Conservation (phyloP, 2,113 vertebrate species). For the Misgurnus anguillicaudatus region DNA sequence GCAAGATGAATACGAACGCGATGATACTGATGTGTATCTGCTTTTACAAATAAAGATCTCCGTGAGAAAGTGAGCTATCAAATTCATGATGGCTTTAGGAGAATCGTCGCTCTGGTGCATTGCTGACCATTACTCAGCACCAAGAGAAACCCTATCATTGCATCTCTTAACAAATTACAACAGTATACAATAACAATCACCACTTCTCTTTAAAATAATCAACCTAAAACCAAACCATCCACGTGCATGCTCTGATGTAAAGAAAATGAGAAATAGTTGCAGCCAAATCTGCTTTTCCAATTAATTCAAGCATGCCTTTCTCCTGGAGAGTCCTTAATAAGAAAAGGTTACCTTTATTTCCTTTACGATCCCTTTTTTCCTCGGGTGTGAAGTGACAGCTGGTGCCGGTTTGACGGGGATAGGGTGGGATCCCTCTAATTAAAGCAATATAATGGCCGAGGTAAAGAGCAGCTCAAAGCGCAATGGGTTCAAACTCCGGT, state of each 20-base stretch:
- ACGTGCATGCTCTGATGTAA: neutral
- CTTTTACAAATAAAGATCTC: neutral
- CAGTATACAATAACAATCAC: neutral
- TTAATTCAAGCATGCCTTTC: neutral
- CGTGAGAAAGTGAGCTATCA: slow-evolving; percentile 24
- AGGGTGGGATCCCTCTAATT: slow-evolving; percentile 10
- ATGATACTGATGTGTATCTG: neutral
- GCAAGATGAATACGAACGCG: neutral
- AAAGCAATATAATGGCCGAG: slow-evolving; percentile 15
- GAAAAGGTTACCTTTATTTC: slow-evolving; percentile 26
- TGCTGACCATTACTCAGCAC: slow-evolving; percentile 57
- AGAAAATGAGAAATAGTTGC: neutral
- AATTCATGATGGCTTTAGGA: neutral
- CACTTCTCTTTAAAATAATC: neutral
- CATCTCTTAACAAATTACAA: neutral
- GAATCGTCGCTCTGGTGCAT: slow-evolving; percentile 26
- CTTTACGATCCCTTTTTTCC: neutral
- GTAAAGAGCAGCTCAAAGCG: slow-evolving; percentile 1
- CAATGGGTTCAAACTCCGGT: slow-evolving; percentile 31
- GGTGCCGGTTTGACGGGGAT: neutral
- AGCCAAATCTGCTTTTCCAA: neutral
- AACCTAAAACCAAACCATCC: neutral
- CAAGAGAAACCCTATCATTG: slow-evolving; percentile 1
- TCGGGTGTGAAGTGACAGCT: slow-evolving; percentile 19
- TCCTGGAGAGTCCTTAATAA: neutral